These are phyloP conservation scores for Bombus fervidus DNA, from an alignment of 1,140 invertebrate genomes.

Conservation along the genomic window DNA sequence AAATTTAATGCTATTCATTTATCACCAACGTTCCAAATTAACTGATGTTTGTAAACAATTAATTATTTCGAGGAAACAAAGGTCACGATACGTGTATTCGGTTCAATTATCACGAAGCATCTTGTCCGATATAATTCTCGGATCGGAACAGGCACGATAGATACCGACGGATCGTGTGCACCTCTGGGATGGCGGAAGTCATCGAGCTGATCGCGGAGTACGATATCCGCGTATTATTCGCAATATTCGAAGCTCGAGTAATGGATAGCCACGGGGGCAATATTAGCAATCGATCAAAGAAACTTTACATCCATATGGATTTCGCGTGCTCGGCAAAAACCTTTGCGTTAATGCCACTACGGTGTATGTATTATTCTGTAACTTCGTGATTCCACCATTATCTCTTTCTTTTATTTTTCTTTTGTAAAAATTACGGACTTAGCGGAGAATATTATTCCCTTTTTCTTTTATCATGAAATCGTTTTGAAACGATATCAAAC, in stretches of 20 bases:
- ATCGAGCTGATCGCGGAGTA: conserved; percentile 3
- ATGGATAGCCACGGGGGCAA: conserved; percentile 16
- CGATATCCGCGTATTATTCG: conserved; percentile 21
- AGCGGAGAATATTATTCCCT: neutral
- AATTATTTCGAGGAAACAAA: neutral
- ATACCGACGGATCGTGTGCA: neutral
- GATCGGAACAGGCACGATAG: neutral
- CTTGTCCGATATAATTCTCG: neutral
- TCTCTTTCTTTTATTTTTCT: neutral
- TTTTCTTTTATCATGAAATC: neutral
- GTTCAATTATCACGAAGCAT: neutral
- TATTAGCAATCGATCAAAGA: conserved; percentile 47
- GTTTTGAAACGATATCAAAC: conserved; percentile 1
- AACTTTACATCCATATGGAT: conserved; percentile 37
- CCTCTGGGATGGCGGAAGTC: neutral
- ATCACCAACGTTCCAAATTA: too few species aligned
- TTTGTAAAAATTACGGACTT: neutral
- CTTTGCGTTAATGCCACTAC: neutral
- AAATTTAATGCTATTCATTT: too few species aligned
- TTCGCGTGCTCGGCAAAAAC: conserved; percentile 14
- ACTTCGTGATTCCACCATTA: neutral
- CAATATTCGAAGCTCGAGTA: conserved; percentile 32
- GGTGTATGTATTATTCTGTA: neutral
- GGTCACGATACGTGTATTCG: neutral
- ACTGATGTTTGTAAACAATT: neutral